These are phyloP conservation scores for Nerophis lumbriciformis DNA, from an alignment of 2,113 vertebrate genomes.

Conservation along the genomic window DNA sequence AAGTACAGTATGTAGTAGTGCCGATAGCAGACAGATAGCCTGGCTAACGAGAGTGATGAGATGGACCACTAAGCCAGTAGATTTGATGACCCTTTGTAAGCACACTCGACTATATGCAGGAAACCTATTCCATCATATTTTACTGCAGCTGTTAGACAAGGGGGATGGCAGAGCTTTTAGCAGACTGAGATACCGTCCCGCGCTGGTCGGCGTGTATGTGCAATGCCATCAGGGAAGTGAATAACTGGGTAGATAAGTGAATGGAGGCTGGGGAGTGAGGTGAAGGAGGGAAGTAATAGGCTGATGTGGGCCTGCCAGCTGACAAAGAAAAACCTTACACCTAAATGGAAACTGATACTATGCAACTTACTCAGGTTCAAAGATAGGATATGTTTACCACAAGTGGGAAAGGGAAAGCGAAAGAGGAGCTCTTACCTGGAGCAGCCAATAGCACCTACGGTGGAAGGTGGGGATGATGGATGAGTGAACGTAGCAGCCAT, in stretches of 20 bases:
- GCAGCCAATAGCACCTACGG: slow-evolving; percentile 99
- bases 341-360: slow-evolving; percentile 62
- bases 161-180: slow-evolving; percentile 68
- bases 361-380: slow-evolving; percentile 36
- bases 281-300: slow-evolving; percentile 25
- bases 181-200: slow-evolving; percentile 56
- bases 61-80: slow-evolving; percentile 56
- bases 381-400: slow-evolving; percentile 3
- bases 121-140: slow-evolving; percentile 65
- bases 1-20: background rate
- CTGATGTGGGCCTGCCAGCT: slow-evolving; percentile 58
- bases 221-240: slow-evolving; percentile 61
- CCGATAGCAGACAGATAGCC: slow-evolving; percentile 32
- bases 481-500: slow-evolving; percentile 98
- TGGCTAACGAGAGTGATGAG: slow-evolving; percentile 61
- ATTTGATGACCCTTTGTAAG: slow-evolving; percentile 61
- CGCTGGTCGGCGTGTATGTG: slow-evolving; percentile 53
- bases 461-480: slow-evolving; percentile 99
- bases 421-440: slow-evolving; percentile 84
- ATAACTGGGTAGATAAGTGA: slow-evolving; percentile 60
- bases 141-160: slow-evolving; percentile 62
- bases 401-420: slow-evolving; percentile 15
- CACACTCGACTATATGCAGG: slow-evolving; percentile 57
- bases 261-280: slow-evolving; percentile 45
- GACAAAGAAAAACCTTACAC: slow-evolving; percentile 55